Evolutionary conservation across 2,797 vertebrate genomes (phyloP).

Genomic region (Pogoniulus pusillus): DNA sequence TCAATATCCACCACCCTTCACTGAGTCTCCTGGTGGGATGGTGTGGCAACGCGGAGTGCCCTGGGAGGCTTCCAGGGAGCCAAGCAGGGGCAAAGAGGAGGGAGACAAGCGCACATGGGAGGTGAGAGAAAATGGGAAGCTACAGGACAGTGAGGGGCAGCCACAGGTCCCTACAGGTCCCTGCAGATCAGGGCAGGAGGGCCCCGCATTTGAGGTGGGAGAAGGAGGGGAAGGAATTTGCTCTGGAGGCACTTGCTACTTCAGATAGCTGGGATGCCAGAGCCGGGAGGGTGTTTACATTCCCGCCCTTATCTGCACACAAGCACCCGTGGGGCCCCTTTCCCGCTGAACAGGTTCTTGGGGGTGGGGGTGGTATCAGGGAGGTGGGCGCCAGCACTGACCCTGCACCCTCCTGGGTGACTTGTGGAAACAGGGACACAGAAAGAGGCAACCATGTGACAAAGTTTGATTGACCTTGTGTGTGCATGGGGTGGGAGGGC

Average conservation of each 20-base stretch:
- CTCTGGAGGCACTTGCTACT: conserved; percentile 45
- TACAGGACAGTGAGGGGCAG: rapidly evolving
- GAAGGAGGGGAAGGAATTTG: background rate
- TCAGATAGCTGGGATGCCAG: conserved; percentile 52
- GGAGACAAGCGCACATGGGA: background rate
- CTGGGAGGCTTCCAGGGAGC: background rate
- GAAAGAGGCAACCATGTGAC: background rate
- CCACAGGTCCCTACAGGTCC: background rate
- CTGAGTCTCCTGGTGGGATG: background rate
- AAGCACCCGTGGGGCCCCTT: conserved; percentile 39
- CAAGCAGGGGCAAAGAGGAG: background rate
- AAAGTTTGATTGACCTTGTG: rapidly evolving
- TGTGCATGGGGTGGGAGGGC: rapidly evolving
- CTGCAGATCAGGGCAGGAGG: background rate
- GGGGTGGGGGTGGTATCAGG: background rate
- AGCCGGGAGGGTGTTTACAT: conserved; percentile 61
- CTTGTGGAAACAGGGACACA: rapidly evolving
- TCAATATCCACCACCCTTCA: background rate
- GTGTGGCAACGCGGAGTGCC: background rate
- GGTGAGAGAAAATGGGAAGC: background rate
- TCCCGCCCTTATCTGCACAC: conserved; percentile 37
- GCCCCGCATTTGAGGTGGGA: background rate
- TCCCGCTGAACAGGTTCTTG: conserved; percentile 38
- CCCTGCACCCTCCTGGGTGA: background rate
- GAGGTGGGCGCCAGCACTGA: background rate